A percentile compares a stretch with the other conserved stretches of the same genome.
Conservation (phyloP, 2,113 vertebrate genomes). For the Corythoichthys intestinalis region DNA sequence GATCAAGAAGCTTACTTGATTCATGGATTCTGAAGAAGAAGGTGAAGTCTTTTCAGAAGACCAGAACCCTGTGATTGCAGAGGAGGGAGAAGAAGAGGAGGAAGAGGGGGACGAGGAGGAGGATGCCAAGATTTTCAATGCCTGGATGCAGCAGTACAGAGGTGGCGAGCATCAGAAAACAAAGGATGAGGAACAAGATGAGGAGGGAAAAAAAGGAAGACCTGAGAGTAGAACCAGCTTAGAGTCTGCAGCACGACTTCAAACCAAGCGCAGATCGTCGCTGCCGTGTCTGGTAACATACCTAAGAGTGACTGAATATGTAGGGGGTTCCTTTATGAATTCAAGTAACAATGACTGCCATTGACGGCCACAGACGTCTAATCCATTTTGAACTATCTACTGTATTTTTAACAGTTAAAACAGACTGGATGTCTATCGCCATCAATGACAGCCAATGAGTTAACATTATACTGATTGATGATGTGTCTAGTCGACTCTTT, state of each 20-base stretch:
- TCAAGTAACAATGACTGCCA: too few species aligned
- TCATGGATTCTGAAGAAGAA: conserved; percentile 31
- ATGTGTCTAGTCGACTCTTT: conserved; percentile 68
- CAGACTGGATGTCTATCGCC: too few species aligned
- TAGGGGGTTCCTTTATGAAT: too few species aligned
- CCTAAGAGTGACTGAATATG: not conserved
- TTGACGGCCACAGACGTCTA: not conserved
- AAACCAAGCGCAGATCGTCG: conserved; percentile 76
- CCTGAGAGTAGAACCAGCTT: conserved; percentile 55
- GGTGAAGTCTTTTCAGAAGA: conserved; percentile 22
- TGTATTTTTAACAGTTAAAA: too few species aligned
- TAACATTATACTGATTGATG: not conserved
- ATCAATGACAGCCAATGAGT: not conserved
- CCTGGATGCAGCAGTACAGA: conserved; percentile 55
- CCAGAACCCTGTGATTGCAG: not conserved
- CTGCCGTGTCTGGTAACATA: conserved; percentile 80
- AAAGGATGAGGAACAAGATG: not conserved
- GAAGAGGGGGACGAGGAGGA: conserved; percentile 14
- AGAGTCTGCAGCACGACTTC: conserved; percentile 8
- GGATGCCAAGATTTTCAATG: conserved; percentile 35
- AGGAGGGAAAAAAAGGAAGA: conserved; percentile 1
- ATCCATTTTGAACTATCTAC: too few species aligned
- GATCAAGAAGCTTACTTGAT: not conserved
- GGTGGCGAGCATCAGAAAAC: conserved; percentile 9
- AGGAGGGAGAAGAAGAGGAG: conserved; percentile 8